Percentiles rank a stretch among this genome's conserved stretches.
Conservation (phyloP, 2,797 vertebrate species). For the Myotis myotis region DNA sequence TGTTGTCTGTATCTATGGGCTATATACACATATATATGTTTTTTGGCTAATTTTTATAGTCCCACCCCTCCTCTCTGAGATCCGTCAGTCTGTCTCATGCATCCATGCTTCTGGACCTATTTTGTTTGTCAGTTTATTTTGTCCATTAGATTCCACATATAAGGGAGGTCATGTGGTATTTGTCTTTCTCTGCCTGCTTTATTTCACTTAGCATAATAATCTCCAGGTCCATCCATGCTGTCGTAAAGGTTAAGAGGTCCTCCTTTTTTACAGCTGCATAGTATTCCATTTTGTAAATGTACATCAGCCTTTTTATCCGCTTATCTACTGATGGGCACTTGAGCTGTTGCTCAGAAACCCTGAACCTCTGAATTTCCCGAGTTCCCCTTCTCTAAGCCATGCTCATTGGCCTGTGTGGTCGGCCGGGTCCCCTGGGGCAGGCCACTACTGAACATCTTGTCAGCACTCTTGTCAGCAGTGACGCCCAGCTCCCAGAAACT, state of each 20-base stretch:
- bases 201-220: not conserved
- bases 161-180: not conserved
- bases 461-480: not conserved
- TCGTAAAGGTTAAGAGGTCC: not conserved
- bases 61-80: not conserved
- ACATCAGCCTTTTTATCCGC: not conserved
- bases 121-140: not conserved
- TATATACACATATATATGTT: not conserved
- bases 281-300: not conserved
- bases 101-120: not conserved
- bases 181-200: not conserved
- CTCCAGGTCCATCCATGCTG: not conserved
- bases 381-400: not conserved
- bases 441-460: not conserved
- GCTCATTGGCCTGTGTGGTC: not conserved
- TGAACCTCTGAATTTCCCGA: not conserved
- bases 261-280: not conserved
- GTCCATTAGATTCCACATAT: not conserved
- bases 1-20: not conserved
- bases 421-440: not conserved
- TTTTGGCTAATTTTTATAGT: not conserved
- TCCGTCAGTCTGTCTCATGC: not conserved
- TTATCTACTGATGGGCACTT: not conserved
- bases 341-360: not conserved
- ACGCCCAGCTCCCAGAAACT: not conserved